Evolutionary conservation across 2,888 invertebrate genomes (phyloP).

Genomic region (Yponomeuta evonymella): DNA sequence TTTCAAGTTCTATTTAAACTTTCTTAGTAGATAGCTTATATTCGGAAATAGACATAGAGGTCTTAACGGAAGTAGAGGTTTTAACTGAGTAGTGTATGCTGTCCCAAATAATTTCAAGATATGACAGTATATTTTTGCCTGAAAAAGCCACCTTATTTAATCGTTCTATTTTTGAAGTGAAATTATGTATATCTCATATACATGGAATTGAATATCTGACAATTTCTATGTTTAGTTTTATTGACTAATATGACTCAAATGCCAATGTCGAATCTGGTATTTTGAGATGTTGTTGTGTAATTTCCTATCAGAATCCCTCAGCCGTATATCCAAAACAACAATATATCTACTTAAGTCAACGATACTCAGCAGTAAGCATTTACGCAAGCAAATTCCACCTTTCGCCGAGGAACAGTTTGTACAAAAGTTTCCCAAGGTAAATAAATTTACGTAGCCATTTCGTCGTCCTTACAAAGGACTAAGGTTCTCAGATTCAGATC

Average conservation of each 20-base stretch:
- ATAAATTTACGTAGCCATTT: conserved; percentile 17
- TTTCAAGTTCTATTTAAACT: neutral
- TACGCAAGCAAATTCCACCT: conserved; percentile 6
- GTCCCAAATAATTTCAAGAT: too few species aligned
- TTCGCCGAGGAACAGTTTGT: neutral
- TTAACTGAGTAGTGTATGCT: too few species aligned
- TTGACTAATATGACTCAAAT: too few species aligned
- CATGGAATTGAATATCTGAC: too few species aligned
- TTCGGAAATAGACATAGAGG: neutral
- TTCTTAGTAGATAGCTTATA: neutral
- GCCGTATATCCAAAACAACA: too few species aligned
- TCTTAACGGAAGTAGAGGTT: neutral
- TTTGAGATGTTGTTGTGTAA: too few species aligned
- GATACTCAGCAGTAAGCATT: neutral
- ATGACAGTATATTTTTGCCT: too few species aligned
- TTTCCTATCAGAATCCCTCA: neutral
- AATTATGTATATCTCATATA: too few species aligned
- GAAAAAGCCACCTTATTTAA: too few species aligned
- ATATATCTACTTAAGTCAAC: neutral
- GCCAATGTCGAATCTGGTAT: too few species aligned
- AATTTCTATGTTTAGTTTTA: too few species aligned
- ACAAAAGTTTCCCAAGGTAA: conserved; percentile 13
- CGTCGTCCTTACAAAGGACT: conserved; percentile 20
- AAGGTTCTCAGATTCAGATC: conserved; percentile 21
- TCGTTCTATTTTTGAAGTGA: too few species aligned